Evolutionary conservation across 2,888 invertebrate species (phyloP).

Genomic region (Leucoma salicis): DNA sequence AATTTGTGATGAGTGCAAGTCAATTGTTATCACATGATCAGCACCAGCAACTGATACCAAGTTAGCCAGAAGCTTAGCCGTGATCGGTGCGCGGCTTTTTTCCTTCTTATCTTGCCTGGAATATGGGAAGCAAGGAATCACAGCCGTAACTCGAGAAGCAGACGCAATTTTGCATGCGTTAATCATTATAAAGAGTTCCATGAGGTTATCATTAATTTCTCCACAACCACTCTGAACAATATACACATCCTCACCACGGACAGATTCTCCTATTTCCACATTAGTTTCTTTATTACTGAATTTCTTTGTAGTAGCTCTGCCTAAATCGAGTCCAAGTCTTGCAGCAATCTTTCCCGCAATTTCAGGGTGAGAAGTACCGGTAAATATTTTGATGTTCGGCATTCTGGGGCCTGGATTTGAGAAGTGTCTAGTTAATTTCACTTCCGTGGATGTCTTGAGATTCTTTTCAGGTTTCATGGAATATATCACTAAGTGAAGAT

Average conservation of each 20-base stretch:
- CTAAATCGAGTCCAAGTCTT: constrained; percentile 95
- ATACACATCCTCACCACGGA: constrained; percentile 96
- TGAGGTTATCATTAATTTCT: constrained; percentile 94
- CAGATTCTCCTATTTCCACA: constrained; percentile 95
- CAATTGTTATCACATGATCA: constrained; percentile 96
- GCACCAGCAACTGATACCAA: constrained; percentile 95
- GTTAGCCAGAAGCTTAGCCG: constrained; percentile 94
- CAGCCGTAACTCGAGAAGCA: constrained; percentile 93
- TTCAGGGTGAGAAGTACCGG: constrained; percentile 98
- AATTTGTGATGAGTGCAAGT: constrained; percentile 95
- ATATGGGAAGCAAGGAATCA: constrained; percentile 95
- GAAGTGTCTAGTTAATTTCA: constrained; percentile 26
- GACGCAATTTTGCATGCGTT: constrained; percentile 97
- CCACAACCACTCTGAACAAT: constrained; percentile 96
- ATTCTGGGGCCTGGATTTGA: constrained; percentile 82
- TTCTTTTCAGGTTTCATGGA: constrained; percentile 61
- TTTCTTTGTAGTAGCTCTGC: constrained; percentile 98
- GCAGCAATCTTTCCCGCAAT: constrained; percentile 97
- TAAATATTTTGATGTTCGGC: constrained; percentile 99
- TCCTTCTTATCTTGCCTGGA: constrained; percentile 96
- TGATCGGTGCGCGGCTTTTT: constrained; percentile 94
- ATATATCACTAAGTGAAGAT: constrained; percentile 38
- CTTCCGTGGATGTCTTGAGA: constrained; percentile 34
- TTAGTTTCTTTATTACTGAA: constrained; percentile 99
- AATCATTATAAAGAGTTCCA: constrained; percentile 96